Percentiles rank a stretch among this genome's conserved stretches.
Conservation (phyloP, 2,113 vertebrate genomes). For the Spea bombifrons region DNA sequence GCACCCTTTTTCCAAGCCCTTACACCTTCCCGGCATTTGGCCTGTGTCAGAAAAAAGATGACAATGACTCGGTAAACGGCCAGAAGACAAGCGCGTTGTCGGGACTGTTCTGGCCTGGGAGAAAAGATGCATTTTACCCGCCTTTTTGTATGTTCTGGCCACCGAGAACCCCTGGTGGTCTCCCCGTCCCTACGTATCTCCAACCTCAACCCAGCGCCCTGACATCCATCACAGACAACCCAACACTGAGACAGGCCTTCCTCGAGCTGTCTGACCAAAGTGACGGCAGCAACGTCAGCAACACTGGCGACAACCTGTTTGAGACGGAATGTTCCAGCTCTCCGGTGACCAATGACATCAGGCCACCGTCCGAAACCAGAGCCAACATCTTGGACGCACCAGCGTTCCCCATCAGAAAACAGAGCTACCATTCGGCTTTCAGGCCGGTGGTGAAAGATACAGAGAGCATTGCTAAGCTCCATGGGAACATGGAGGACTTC, state of each 20-base stretch:
- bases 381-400: conserved; percentile 70
- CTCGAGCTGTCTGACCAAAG: conserved; percentile 81
- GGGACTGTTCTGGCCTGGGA: conserved; percentile 83
- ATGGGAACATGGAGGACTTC: conserved; percentile 68
- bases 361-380: conserved; percentile 68
- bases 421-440: conserved; percentile 86
- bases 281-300: conserved; percentile 54
- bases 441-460: conserved; percentile 85
- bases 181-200: conserved; percentile 85
- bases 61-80: conserved; percentile 64
- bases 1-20: conserved; percentile 84
- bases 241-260: conserved; percentile 80
- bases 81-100: conserved; percentile 76
- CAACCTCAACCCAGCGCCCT: conserved; percentile 78
- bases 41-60: conserved; percentile 87
- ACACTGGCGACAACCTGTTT: conserved; percentile 65
- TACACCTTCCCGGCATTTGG: conserved; percentile 88
- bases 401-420: conserved; percentile 67
- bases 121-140: conserved; percentile 87
- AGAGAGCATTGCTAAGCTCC: conserved; percentile 88
- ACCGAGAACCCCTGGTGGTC: conserved; percentile 79
- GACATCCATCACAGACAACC: conserved; percentile 70
- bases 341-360: conserved; percentile 60
- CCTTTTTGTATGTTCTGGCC: conserved; percentile 98
- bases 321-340: conserved; percentile 63